Base-by-base conservation (phyloP, 2,113 vertebrate genomes). In the Trogon surrucura region DNA sequence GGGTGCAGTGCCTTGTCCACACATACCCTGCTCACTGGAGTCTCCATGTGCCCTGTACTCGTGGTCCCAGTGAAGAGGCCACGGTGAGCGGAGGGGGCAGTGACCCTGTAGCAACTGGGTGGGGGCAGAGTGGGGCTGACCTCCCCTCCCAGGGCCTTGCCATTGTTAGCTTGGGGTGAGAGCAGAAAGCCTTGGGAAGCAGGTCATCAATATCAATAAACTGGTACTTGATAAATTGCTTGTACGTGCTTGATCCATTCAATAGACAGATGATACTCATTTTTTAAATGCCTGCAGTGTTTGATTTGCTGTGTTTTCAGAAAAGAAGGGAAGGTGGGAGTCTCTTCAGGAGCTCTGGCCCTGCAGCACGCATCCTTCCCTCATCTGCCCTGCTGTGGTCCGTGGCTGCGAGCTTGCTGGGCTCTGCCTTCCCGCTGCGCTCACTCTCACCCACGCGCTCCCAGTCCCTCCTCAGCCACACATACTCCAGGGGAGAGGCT, bases 81-180 rank as follows among this genome's bases (percentile, higher is more conserved):
- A 4, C 0, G 3, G 53, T 5, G 6, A 50, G 1, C 0, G 0
- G 10, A 16, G 81, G 30, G 29, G 41, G 2, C 6, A 51, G 16
- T 10, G 80, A 7, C 17, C 34, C 67, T 26, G 21, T 14, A n/a
- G 36, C 36, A 34, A 41, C 41, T 41, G 41, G 41, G 41, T 41
- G 41, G 41, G 41, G 41, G 41, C 41, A 41, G 41, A 41, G 41
- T 13, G 13, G 41, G 41, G 41, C 41, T 41, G 41, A 41, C 41
- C 41, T 41, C 41, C 41, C 41, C 41, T 19, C 11, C 15, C 48
- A 16, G 69, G 51, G 9, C 3, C 41, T 16, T 4, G 5, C 30
- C 36, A 13, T 4, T 25, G 19, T 22, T 20, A 2, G 57, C 30
- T 7, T 2, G 44, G 53, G 44, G 27, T 64, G 64, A 16, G 47